Evolutionary conservation across 2,113 vertebrate species (phyloP), one percentile per base, ranked within the genome.

Genomic region (Octodon degus): DNA sequence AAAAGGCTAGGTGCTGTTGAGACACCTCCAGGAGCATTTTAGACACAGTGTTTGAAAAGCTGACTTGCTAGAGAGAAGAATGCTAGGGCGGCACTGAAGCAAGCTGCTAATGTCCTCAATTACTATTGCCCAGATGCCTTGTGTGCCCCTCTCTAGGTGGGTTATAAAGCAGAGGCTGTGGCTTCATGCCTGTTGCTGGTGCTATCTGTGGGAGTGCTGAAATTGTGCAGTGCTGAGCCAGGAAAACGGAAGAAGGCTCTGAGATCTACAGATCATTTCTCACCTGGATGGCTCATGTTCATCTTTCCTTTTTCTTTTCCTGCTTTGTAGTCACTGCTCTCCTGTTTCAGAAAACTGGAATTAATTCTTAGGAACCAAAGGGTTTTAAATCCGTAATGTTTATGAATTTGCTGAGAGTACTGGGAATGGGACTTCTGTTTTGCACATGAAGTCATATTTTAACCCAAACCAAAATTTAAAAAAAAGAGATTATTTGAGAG

Each of bases 391-490:
- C 34, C 81, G n/a, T 74, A 58, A 32, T 93, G 80, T 84, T 96
- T 94, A 91, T 84, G 34, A 91, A 83, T 96, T 86, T 97, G 60
- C 90, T 83, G 85, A 93, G 88, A 90, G 5, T 1, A 5, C 92
- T 89, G 88, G 81, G 92, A 89, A 92, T 5, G 67, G 86, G 93
- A n/a, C 83, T 93, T 94, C 40, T 74, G 84, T 92, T 95, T 86
- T 94, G 93, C 93, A 80, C 79, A 94, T 96, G 92, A 95, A 97
- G 85, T 98, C 96, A 96, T 97, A 93, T 96, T 97, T 97, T 97
- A 95, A 93, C 90, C 40, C 77, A 96, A 96, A 96, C 87, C 84
- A 91, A 94, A 86, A 89, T 63, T 20, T 20, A 22, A 24, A 24
- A 25, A 68, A 89, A 82, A 83, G 55, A 32, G 67, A 79, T 53